Evolutionary conservation across 1,140 invertebrate genomes (phyloP), one percentile per base, ranked within the genome.

Genomic region (Cardiocondyla obscurior): DNA sequence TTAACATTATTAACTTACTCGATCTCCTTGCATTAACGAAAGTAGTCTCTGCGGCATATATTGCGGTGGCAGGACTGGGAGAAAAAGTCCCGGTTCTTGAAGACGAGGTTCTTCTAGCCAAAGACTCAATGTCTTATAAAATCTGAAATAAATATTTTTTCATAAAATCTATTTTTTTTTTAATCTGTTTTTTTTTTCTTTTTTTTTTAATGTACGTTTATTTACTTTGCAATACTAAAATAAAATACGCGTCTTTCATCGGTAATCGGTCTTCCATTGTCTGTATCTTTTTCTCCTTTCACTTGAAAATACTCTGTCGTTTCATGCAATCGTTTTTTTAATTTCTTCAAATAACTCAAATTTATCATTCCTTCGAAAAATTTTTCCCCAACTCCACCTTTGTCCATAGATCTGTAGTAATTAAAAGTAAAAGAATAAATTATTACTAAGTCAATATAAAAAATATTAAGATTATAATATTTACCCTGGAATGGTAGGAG

Each of bases 31-130:
- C 33, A 96, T 93, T 39, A 96, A 91, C 36, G 91, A 82, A 12
- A 94, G 64, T 51, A 96, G 88, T 79, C 95, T 95, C 74, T 95
- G 93, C 8, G 95, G 94, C 93, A 96, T 95, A 85, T 96, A 97
- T 82, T 97, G 96, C 0, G 96, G 95, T 14, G 97, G 97, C 46
- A 98, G 92, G 33, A 96, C 95, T 22, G 96, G 96, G n/a, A 97
- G 92, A 92, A 96, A 96, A 3, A 97, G 90, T 30, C 95, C 95
- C 1, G 95, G 93, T 89, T 97, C 96, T 89, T 97, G 96, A 5
- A 98, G 93, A 82, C 96, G 93, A 5, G 96, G 96, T 89, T 98
- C 97, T 90, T 97, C 97, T 60, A 98, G 91, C 97, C 97, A 98
- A 2, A 97, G 92, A 2, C 93, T 94, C 83, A 96, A 96, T 7